phyloP scores from a whole-genome alignment of 2,113 vertebrate species.

The Gallinago undulata region DNA sequence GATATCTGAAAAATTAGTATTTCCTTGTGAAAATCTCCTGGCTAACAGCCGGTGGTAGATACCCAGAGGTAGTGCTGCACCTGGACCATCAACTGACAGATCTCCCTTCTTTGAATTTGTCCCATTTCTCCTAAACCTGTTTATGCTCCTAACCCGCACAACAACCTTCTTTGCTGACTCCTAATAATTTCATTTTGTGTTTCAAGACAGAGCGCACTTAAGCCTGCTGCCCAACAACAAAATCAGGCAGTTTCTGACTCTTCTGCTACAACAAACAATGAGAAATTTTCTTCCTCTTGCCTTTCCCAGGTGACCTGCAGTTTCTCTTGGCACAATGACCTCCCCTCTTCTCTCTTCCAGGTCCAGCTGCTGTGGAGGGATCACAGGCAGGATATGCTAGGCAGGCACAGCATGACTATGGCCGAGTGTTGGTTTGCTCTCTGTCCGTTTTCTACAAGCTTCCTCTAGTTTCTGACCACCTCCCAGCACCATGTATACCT shows the following conservation, averaged over 20 bases:
- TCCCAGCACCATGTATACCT: fast-evolving
- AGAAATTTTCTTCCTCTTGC: background rate
- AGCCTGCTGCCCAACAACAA: background rate
- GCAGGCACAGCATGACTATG: fast-evolving
- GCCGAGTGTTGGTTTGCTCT: background rate
- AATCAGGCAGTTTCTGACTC: background rate
- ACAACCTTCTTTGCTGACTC: background rate
- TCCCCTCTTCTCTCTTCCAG: background rate
- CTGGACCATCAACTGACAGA: background rate
- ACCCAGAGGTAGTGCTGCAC: background rate
- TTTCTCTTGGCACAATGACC: background rate
- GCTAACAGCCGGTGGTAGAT: background rate
- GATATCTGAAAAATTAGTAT: background rate
- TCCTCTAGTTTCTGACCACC: background rate
- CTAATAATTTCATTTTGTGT: background rate
- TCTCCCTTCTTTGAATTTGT: background rate
- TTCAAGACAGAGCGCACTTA: background rate
- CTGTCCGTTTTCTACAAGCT: background rate
- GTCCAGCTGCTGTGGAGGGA: background rate
- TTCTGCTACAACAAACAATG: fast-evolving
- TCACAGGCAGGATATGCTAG: fast-evolving
- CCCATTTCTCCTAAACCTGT: background rate
- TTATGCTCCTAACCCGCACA: background rate
- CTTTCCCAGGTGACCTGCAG: background rate
- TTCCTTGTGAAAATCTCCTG: background rate